Evolutionary conservation across 2,797 vertebrate genomes (phyloP), one percentile per base, ranked within the genome.

Genomic region (Holocentrus rufus): DNA sequence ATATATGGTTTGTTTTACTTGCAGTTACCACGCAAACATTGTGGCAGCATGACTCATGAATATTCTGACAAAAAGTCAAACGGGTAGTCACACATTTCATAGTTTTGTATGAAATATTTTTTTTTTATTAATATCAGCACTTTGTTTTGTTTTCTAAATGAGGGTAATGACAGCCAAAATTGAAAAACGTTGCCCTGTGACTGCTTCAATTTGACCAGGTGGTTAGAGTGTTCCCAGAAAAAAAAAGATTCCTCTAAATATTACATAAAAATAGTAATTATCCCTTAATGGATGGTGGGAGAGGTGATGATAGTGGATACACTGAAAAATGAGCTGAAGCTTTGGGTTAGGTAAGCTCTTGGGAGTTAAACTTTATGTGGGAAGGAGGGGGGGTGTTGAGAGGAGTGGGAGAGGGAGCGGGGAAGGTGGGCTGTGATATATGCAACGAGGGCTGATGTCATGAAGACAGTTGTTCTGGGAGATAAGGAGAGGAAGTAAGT

Each of bases 401-500:
- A 69, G 46, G 53, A 76, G 59, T 80, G 77, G 81, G 17, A 20
- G 50, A 2, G 9, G 8, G 9, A 52, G 3, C 17, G 1, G 55
- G 15, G 55, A 23, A 57, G 55, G 78, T 83, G 82, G 85, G 76
- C 67, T 83, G 77, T 79, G 80, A 73, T 78, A 62, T 69, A 79
- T 81, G 58, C 65, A 85, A 77, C 65, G 71, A 74, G 63, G 13
- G 63, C 76, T 85, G 81, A 88, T 84, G 87, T 85, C 83, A 86
- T 69, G 18, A 69, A 59, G 77, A 39, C 72, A 66, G 67, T 85
- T 87, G 83, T 69, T 87, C 84, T 74, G 2, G 11, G 53, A 72
- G 80, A 88, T 81, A 77, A 83, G 82, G 76, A 77, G 49, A 65
- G 66, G 67, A 64, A 60, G 20, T 72, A 46, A 76, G 63, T 59